Evolutionary conservation across 2,113 vertebrate genomes (phyloP).

Genomic region (Notarius lentiginosus): DNA sequence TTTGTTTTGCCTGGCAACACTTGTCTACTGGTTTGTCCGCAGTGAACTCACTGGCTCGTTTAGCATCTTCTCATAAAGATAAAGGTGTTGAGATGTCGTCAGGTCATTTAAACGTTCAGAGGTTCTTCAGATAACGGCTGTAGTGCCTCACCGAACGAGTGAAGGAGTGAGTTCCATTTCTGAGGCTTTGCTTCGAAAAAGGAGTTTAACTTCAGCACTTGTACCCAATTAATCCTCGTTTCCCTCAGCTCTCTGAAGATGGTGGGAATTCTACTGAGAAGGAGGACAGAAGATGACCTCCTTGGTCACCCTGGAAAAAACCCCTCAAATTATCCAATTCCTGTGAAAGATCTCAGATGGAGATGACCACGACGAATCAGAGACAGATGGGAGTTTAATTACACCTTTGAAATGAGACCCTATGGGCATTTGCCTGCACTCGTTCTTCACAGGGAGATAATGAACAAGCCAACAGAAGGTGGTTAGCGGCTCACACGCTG

Average conservation of each 20-base stretch:
- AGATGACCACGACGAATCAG: conserved; percentile 32
- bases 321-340: conserved; percentile 18
- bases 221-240: neutral
- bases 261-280: conserved; percentile 27
- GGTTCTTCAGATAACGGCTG: no score
- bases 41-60: neutral
- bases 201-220: neutral
- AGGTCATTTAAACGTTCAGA: neutral
- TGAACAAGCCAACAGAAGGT: conserved; percentile 40
- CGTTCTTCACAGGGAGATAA: conserved; percentile 40
- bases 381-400: conserved; percentile 55
- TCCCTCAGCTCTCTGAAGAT: neutral
- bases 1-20: no score
- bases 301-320: neutral
- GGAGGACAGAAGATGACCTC: conserved; percentile 4
- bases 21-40: neutral
- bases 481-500: conserved; percentile 28
- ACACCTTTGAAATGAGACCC: conserved; percentile 32
- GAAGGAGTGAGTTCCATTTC: neutral
- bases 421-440: conserved; percentile 22
- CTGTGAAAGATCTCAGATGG: conserved; percentile 25
- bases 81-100: neutral
- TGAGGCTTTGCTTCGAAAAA: neutral
- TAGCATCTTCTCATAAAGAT: neutral
- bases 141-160: no score